phyloP scores from a whole-genome alignment of 2,113 vertebrate genomes.

The Hipposideros armiger region DNA sequence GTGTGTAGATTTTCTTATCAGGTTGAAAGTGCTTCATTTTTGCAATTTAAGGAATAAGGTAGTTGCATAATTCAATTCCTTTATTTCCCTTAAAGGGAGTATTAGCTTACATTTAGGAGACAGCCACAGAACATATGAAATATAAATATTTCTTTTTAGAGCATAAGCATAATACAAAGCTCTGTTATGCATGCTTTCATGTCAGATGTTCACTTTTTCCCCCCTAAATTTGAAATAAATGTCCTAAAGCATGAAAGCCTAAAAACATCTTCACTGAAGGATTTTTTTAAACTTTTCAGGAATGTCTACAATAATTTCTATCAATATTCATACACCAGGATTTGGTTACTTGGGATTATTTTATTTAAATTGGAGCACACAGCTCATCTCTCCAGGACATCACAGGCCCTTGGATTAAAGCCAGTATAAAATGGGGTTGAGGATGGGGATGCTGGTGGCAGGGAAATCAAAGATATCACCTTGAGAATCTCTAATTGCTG shows the following conservation, averaged over 20 bases:
- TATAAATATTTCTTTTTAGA: conserved; percentile 32
- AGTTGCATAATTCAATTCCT: not conserved
- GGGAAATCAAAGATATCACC: not conserved
- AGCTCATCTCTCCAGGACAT: not conserved
- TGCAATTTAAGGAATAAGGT: not conserved
- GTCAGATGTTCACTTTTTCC: not conserved
- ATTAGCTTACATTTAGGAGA: conserved; percentile 31
- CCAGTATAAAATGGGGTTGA: not conserved
- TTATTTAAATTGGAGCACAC: not conserved
- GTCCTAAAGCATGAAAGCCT: not conserved
- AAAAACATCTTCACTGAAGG: not conserved
- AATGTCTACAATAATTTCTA: not conserved
- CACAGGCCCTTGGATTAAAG: not conserved
- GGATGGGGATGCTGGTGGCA: no score
- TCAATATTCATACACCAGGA: not conserved
- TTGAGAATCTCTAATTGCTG: conserved; percentile 22
- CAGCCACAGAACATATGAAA: not conserved
- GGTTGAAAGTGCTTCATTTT: not conserved
- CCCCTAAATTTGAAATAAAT: not conserved
- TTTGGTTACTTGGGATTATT: not conserved
- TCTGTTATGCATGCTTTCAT: not conserved
- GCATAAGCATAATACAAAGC: not conserved
- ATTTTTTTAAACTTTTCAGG: conserved; percentile 11
- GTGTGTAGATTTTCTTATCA: not conserved
- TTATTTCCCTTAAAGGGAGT: not conserved